phyloP scores from a whole-genome alignment of 1,140 invertebrate genomes.

The Cydia splendana region DNA sequence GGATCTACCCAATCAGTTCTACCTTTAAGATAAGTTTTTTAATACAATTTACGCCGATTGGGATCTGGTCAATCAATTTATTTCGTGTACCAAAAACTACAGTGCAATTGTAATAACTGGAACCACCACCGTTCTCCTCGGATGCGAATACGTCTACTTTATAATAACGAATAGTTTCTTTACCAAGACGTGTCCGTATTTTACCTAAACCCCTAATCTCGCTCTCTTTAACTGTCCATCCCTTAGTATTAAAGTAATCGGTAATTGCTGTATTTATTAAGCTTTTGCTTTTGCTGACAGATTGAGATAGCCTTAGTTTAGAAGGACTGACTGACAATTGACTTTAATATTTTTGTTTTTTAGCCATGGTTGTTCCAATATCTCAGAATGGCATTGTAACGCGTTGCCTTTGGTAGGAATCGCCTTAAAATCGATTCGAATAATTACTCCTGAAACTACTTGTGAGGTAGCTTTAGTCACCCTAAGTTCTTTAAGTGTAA shows the following conservation, averaged over 20 bases:
- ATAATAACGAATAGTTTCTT: background rate
- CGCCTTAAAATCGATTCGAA: background rate
- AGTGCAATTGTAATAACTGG: background rate
- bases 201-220: background rate
- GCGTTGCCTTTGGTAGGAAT: background rate
- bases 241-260: background rate
- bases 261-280: background rate
- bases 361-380: background rate
- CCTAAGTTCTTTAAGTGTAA: slow-evolving; percentile 48
- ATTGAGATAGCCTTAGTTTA: too few species aligned
- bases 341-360: background rate
- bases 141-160: background rate
- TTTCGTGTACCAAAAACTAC: background rate
- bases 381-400: background rate
- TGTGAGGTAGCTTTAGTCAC: slow-evolving; percentile 52
- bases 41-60: too few species aligned
- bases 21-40: too few species aligned
- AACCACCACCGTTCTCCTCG: background rate
- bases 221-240: background rate
- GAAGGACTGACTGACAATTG: background rate
- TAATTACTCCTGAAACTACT: slow-evolving; percentile 45
- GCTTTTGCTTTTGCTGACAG: too few species aligned
- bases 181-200: background rate
- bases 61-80: too few species aligned
- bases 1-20: background rate